A percentile compares a stretch with the other conserved stretches of the same genome.
phyloP scores from a whole-genome alignment of 2,888 invertebrate genomes.

The Parnassius orleans region DNA sequence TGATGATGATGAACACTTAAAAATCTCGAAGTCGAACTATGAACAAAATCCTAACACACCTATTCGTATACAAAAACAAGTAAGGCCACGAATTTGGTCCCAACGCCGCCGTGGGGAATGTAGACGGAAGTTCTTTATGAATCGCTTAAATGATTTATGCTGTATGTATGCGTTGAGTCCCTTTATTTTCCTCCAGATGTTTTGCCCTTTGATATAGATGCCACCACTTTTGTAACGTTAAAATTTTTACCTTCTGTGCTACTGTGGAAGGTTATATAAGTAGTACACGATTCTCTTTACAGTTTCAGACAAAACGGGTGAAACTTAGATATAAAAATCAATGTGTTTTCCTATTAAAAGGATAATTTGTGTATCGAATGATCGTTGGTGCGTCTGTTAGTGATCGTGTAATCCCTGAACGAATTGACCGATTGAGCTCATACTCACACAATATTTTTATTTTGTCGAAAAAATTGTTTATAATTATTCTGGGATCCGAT shows the following conservation, averaged over 20 bases:
- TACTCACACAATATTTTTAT: too few relatives aligned
- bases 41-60: background rate
- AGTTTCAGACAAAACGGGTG: constrained; percentile 6
- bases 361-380: too few relatives aligned
- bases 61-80: constrained; percentile 2
- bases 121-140: constrained; percentile 73
- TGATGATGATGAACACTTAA: too few relatives aligned
- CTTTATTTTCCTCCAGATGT: constrained; percentile 40
- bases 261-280: constrained; percentile 8
- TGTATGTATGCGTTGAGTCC: constrained; percentile 48
- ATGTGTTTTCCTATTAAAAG: background rate
- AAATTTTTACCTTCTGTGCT: constrained; percentile 24
- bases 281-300: constrained; percentile 20
- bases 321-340: too few relatives aligned
- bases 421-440: too few relatives aligned
- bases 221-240: constrained; percentile 27
- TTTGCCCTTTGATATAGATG: constrained; percentile 41
- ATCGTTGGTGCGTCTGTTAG: too few relatives aligned
- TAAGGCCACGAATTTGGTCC: constrained; percentile 22
- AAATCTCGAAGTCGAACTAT: too few relatives aligned
- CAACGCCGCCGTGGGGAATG: constrained; percentile 41
- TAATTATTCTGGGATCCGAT: too few relatives aligned
- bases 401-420: too few relatives aligned
- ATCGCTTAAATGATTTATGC: constrained; percentile 77
- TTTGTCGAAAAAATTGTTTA: too few relatives aligned